phyloP scores from a whole-genome alignment of 2,888 invertebrate species.

The Rhagonycha lutea region DNA sequence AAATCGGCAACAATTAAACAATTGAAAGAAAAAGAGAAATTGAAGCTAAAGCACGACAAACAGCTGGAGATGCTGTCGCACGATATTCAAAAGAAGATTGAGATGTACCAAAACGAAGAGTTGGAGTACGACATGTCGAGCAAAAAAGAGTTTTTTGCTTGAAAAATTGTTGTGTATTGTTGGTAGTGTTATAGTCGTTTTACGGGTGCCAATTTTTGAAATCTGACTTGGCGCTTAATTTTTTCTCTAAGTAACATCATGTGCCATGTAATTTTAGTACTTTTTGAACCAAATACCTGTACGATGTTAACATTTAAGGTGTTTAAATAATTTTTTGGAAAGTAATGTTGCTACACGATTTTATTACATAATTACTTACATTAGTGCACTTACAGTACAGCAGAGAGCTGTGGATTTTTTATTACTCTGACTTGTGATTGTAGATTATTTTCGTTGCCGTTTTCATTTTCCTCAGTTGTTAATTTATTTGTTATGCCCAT shows the following conservation, averaged over 20 bases:
- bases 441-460: neutral
- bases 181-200: slow-evolving; percentile 4
- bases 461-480: neutral
- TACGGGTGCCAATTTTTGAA: neutral
- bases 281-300: neutral
- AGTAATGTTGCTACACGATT: neutral
- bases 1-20: slow-evolving; percentile 88
- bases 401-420: slow-evolving; percentile 18
- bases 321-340: neutral
- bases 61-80: slow-evolving; percentile 87
- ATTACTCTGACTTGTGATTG: neutral
- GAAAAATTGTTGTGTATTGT: slow-evolving; percentile 38
- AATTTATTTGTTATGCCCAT: neutral
- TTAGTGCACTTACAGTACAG: slow-evolving; percentile 12
- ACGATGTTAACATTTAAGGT: neutral
- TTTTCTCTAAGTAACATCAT: neutral
- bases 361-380: neutral
- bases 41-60: slow-evolving; percentile 90
- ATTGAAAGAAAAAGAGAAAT: slow-evolving; percentile 87
- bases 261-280: neutral
- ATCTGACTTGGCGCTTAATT: neutral
- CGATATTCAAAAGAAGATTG: slow-evolving; percentile 87
- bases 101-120: slow-evolving; percentile 93
- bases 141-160: slow-evolving; percentile 90
- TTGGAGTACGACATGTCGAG: slow-evolving; percentile 86